phyloP scores from a whole-genome alignment of 1,140 invertebrate species.

The Drosophila kikkawai region DNA sequence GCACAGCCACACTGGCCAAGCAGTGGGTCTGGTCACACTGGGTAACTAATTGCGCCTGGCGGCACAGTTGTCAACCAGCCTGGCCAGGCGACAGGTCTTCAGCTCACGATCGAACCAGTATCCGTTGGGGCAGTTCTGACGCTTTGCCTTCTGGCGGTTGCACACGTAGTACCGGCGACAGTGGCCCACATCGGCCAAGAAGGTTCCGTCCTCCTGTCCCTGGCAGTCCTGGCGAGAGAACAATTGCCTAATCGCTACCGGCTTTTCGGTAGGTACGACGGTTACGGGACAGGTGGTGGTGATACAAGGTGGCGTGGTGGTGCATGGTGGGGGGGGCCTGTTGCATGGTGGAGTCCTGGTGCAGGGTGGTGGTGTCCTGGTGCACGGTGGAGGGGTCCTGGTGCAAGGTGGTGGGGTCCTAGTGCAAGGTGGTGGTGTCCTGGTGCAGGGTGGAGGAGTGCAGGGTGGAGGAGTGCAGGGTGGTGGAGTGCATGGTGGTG shows the following conservation, averaged over 20 bases:
- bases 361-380: not conserved
- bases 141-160: constrained; percentile 28
- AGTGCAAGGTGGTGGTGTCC: not conserved
- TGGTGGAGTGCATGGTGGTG: not conserved
- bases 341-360: not conserved
- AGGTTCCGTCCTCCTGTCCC: constrained; percentile 33
- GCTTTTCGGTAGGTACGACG: not conserved
- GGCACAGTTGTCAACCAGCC: constrained; percentile 39
- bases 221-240: constrained; percentile 32
- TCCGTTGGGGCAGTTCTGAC: constrained; percentile 41
- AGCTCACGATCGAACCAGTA: constrained; percentile 56
- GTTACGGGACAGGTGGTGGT: not conserved
- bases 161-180: constrained; percentile 60
- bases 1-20: not conserved
- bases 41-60: constrained; percentile 37
- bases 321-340: not conserved
- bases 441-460: constrained; percentile 6
- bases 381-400: not conserved
- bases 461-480: not conserved
- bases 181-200: constrained; percentile 39
- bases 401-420: not conserved
- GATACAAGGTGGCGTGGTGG: not conserved
- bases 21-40: not conserved
- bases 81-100: constrained; percentile 34
- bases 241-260: not conserved